phyloP scores from a whole-genome alignment of 1,140 invertebrate genomes.

The Heterodera schachtii region DNA sequence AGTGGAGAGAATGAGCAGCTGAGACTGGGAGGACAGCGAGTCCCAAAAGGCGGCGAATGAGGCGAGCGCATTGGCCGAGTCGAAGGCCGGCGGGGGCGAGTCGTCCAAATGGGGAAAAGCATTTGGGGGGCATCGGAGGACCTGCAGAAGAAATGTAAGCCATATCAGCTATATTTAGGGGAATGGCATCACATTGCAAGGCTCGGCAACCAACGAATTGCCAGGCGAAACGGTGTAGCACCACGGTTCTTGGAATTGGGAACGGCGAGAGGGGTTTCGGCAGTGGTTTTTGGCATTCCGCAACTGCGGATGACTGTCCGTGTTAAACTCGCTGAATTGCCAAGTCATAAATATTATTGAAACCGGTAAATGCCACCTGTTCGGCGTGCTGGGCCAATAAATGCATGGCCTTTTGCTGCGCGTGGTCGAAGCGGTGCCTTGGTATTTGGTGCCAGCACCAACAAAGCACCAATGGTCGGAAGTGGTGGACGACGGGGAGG shows the following conservation, averaged over 20 bases:
- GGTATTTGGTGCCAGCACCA: conserved; percentile 47
- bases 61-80: conserved; percentile 32
- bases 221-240: conserved; percentile 74
- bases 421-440: conserved; percentile 43
- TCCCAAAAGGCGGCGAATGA: conserved; percentile 41
- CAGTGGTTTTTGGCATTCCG: conserved; percentile 86
- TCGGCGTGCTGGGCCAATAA: conserved; percentile 33
- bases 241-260: conserved; percentile 76
- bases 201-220: conserved; percentile 70
- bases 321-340: conserved; percentile 38
- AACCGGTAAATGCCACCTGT: neutral
- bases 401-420: conserved; percentile 39
- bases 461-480: conserved; percentile 52
- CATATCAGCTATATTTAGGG: neutral
- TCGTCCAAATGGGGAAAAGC: conserved; percentile 38
- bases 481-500: neutral
- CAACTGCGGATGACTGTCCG: conserved; percentile 74
- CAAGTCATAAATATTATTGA: neutral
- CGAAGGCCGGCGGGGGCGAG: conserved; percentile 13
- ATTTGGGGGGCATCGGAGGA: conserved; percentile 38
- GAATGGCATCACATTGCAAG: conserved; percentile 75
- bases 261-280: conserved; percentile 80
- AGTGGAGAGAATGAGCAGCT: conserved; percentile 31
- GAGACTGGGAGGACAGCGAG: conserved; percentile 46
- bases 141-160: conserved; percentile 4